Base-by-base conservation (phyloP, 2,888 invertebrate genomes). In the Nephrocerus scutellatus region DNA sequence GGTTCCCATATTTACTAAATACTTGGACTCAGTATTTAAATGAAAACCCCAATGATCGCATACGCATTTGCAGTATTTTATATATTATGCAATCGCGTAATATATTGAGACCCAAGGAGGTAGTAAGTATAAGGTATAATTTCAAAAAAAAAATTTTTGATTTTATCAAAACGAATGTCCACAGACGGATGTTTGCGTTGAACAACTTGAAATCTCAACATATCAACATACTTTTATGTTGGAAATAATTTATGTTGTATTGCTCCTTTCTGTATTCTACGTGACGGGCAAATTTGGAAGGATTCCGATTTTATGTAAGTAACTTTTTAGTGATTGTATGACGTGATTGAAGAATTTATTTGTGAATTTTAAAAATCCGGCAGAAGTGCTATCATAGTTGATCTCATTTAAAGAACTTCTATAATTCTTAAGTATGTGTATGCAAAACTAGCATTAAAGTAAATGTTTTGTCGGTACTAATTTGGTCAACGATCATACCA, bases 1-100 rank as follows among this genome's bases (percentile, higher is more conserved):
- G 62, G 60, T 60, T 64, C 39, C 64, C 64, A 1, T 60, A 59
- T 26, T 61, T 66, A 12, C 49, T 64, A 1, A 62, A 64, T 42
- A 55, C 51, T 12, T 46, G 57, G 9, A 56, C 56, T 37, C 49
- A 57, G 25, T 63, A 53, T 40, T 51, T 50, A 2, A 47, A 48
- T 13, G 22, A 41, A 9, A 46, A 55, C 41, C 49, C 58, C 3
- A 43, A 41, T 7, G 37, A 47, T 16, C 34, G 48, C 2, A 46
- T 52, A 18, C 48, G 56, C 4, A 46, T 63, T 10, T 66, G 66
- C 44, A 53, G 61, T 26, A 55, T 60, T 24, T 26, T 60, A 14
- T 42, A 51, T 29, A 34, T 43, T 13, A 38, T 49, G 16, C 46
- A 47, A 32, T 39, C 41, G 5, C 35, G 36, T 2, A 52, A 52